Conservation (phyloP, 2,113 vertebrate species). For the Phyllostomus discolor region DNA sequence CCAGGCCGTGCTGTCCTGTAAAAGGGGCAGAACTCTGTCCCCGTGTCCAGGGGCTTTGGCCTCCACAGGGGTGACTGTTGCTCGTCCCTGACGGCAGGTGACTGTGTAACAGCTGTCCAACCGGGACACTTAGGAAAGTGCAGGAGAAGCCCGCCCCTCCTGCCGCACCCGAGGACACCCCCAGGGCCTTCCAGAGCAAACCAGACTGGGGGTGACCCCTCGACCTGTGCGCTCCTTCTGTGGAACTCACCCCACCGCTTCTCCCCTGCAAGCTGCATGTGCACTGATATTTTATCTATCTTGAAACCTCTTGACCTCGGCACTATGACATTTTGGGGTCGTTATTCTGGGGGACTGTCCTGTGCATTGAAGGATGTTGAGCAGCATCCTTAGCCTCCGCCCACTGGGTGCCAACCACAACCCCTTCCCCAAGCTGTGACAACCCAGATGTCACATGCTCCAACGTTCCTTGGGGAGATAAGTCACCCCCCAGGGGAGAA, state of each 20-base stretch:
- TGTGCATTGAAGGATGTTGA: no score
- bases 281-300: no score
- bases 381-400: no score
- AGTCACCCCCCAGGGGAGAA: background rate
- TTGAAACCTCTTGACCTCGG: background rate
- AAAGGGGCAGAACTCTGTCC: background rate
- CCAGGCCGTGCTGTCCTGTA: background rate
- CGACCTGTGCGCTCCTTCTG: background rate
- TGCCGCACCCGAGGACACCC: accelerated
- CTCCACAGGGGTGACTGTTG: background rate
- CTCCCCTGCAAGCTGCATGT: accelerated
- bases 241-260: background rate
- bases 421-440: no score
- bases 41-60: background rate
- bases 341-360: no score
- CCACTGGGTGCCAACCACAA: no score
- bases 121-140: accelerated
- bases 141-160: background rate
- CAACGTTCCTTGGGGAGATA: background rate
- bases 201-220: accelerated
- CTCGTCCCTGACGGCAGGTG: accelerated
- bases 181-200: background rate
- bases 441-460: background rate
- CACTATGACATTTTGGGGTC: background rate
- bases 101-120: background rate